Conservation (phyloP, 35 echinoderm and acorn worm species). For the Apostichopus parvimensis region DNA sequence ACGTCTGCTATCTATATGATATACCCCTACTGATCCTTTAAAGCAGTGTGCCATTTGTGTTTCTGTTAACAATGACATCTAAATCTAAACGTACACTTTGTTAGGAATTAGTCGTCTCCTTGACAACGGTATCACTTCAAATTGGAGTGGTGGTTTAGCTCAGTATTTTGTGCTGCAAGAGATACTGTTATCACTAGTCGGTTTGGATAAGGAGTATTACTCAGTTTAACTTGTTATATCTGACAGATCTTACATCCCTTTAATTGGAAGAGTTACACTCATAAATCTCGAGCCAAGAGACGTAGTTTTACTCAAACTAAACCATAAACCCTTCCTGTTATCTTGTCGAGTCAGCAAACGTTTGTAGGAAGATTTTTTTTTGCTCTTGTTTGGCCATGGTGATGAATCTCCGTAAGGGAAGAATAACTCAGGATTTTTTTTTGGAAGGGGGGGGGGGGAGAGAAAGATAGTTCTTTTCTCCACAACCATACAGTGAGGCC, state of each 20-base stretch:
- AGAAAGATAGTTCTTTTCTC: not conserved
- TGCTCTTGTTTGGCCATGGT: not conserved
- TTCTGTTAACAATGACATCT: no score
- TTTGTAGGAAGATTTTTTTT: not conserved
- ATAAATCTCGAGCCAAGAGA: not conserved
- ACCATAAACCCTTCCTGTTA: not conserved
- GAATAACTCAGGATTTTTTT: not conserved
- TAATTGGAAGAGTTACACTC: not conserved
- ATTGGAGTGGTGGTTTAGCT: no score
- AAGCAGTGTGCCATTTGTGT: not conserved
- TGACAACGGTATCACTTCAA: no score
- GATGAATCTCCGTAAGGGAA: not conserved
- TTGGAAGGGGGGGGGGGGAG: not conserved
- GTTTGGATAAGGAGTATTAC: no score
- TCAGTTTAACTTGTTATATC: not conserved
- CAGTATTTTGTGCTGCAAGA: no score
- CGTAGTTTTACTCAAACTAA: not conserved
- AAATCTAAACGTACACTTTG: no score
- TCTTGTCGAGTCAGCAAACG: not conserved
- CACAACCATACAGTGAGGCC: not conserved
- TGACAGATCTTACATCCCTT: not conserved
- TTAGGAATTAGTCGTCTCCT: no score
- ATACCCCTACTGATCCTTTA: not conserved
- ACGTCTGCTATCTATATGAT: not conserved
- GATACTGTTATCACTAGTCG: no score